Conservation (phyloP, 2,113 vertebrate genomes). For the Triplophysa dalaica region DNA sequence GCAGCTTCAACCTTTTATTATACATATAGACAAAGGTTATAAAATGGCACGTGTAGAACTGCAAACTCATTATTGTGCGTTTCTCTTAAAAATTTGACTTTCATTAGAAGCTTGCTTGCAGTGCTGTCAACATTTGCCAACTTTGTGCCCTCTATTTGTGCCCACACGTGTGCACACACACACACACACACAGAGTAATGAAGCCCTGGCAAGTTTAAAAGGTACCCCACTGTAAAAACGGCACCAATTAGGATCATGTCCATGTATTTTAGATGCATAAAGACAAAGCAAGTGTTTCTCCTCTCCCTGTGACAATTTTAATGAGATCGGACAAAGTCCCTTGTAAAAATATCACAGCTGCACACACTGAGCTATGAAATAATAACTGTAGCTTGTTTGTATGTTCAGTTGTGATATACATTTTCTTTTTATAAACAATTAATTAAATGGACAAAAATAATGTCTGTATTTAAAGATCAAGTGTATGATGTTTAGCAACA, state of each 20-base stretch:
- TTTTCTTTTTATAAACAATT: too few relatives aligned
- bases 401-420: too few relatives aligned
- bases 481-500: too few relatives aligned
- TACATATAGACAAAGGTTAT: neutral
- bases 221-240: conserved; percentile 4
- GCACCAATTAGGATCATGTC: conserved; percentile 29
- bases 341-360: neutral
- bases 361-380: neutral
- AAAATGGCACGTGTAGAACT: neutral
- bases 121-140: conserved; percentile 3
- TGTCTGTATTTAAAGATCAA: too few relatives aligned
- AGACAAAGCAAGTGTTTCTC: conserved; percentile 15
- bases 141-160: neutral
- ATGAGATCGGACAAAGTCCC: too few relatives aligned
- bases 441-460: too few relatives aligned
- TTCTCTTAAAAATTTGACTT: neutral
- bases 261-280: conserved; percentile 8
- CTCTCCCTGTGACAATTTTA: too few relatives aligned
- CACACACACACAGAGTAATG: neutral
- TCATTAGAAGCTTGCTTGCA: conserved; percentile 24
- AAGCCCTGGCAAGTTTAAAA: conserved; percentile 29
- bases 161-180: neutral
- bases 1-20: too few relatives aligned
- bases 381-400: neutral
- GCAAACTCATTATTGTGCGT: conserved; percentile 5